These are phyloP conservation scores for Drosophila villosipedis DNA, from an alignment of 2,888 invertebrate genomes.

Conservation along the genomic window DNA sequence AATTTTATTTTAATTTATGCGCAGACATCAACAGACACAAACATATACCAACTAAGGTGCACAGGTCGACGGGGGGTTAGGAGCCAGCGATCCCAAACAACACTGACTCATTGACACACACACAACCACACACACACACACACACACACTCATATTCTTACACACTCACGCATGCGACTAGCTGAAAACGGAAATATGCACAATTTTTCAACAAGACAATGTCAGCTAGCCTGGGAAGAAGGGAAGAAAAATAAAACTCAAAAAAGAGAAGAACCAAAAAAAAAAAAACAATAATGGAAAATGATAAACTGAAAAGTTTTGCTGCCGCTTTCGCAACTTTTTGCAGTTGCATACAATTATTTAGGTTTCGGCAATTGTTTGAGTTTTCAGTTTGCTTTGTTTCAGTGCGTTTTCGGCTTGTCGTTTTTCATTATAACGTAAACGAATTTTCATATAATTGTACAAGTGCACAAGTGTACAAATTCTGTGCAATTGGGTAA, in stretches of 20 bases:
- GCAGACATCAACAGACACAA: constrained; percentile 47
- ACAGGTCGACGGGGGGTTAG: constrained; percentile 46
- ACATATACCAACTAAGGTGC: constrained; percentile 50
- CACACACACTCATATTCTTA: constrained; percentile 1
- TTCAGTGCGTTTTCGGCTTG: constrained; percentile 55
- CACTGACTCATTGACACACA: constrained; percentile 36
- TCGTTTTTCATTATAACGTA: constrained; percentile 25
- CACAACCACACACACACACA: constrained; percentile 3
- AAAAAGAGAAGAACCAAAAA: constrained; percentile 6
- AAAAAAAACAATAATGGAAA: constrained; percentile 30
- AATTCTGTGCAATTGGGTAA: constrained; percentile 42
- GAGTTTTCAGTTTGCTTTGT: constrained; percentile 67
- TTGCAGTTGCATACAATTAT: constrained; percentile 65
- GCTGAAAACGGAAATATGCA: constrained; percentile 78
- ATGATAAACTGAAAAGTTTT: constrained; percentile 65
- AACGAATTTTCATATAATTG: constrained; percentile 43
- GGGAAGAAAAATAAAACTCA: constrained; percentile 12
- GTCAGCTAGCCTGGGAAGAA: constrained; percentile 58
- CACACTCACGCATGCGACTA: constrained; percentile 26
- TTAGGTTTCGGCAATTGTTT: constrained; percentile 68
- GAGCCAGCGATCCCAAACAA: constrained; percentile 26
- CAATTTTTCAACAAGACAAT: constrained; percentile 80
- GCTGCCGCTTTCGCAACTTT: constrained; percentile 62
- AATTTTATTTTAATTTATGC: constrained; percentile 77
- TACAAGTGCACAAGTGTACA: constrained; percentile 48